phyloP scores from a whole-genome alignment of 1,140 invertebrate species.

The Drosophila pseudoobscura region DNA sequence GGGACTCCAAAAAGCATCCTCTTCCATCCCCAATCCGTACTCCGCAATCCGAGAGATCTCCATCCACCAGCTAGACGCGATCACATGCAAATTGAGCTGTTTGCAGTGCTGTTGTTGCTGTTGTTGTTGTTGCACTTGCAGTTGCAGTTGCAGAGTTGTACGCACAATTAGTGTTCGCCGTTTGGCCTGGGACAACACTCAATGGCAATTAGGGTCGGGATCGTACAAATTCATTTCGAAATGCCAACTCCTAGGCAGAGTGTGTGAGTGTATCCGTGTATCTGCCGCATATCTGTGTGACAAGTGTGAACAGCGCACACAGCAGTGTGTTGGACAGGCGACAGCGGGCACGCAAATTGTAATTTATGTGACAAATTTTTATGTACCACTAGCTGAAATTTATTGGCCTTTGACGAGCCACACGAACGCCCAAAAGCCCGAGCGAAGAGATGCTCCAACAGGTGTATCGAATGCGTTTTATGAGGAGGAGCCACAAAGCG shows the following conservation, averaged over 20 bases:
- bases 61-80: slow-evolving; percentile 1
- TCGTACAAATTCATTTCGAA: slow-evolving; percentile 59
- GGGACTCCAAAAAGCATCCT: slow-evolving; percentile 20
- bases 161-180: slow-evolving; percentile 76
- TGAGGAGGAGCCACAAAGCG: slow-evolving; percentile 22
- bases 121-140: slow-evolving; percentile 16
- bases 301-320: slow-evolving; percentile 42
- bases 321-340: slow-evolving; percentile 51
- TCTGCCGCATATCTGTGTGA: slow-evolving; percentile 37
- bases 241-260: slow-evolving; percentile 26
- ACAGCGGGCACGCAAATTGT: slow-evolving; percentile 72
- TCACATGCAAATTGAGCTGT: slow-evolving; percentile 70
- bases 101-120: slow-evolving; percentile 35
- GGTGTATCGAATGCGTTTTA: slow-evolving; percentile 14
- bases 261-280: slow-evolving; percentile 10
- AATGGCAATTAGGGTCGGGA: slow-evolving; percentile 76
- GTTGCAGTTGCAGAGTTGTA: slow-evolving; percentile 44
- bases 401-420: slow-evolving; percentile 47
- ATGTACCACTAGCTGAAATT: slow-evolving; percentile 66
- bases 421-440: slow-evolving; percentile 24
- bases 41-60: no score
- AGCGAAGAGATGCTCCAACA: slow-evolving; percentile 28
- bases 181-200: slow-evolving; percentile 71
- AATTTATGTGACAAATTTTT: slow-evolving; percentile 81
- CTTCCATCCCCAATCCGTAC: not conserved